A percentile compares a stretch with the other conserved stretches of the same genome.
Conservation (phyloP, 2,113 vertebrate genomes). For the Gymnorhina tibicen region DNA sequence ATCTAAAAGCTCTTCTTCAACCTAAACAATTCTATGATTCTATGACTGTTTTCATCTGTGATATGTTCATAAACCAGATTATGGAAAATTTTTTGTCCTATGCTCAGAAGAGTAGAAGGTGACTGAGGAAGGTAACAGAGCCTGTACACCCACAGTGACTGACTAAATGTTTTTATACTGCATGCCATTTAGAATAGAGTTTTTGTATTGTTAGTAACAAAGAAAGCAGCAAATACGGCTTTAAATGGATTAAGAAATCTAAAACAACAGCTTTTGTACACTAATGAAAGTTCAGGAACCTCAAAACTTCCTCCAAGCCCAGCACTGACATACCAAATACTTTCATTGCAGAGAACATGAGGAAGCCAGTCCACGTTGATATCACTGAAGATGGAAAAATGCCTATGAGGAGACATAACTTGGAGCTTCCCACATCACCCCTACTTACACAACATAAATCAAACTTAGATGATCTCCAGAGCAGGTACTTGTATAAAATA, state of each 20-base stretch:
- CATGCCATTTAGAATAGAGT: neutral
- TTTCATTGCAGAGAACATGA: conserved; percentile 61
- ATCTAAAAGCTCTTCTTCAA: neutral
- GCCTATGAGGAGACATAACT: conserved; percentile 40
- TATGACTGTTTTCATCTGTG: neutral
- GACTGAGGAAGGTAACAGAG: neutral
- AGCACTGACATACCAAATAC: neutral
- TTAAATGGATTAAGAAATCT: neutral
- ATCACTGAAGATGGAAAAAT: conserved; percentile 57
- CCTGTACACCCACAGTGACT: neutral
- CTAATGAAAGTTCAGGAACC: neutral
- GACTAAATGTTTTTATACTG: neutral
- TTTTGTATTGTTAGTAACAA: neutral
- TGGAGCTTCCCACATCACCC: conserved; percentile 85
- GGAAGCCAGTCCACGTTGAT: conserved; percentile 71
- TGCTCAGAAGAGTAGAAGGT: neutral
- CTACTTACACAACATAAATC: conserved; percentile 65
- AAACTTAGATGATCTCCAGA: conserved; percentile 72
- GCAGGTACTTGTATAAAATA: conserved; percentile 66
- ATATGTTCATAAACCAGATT: neutral
- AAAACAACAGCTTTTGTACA: neutral
- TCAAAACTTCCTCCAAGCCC: neutral
- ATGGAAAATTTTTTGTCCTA: neutral
- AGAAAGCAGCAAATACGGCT: neutral
- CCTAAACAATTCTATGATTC: neutral